A percentile compares a stretch with the other conserved stretches of the same genome.
Conservation (phyloP, 2,797 vertebrate genomes). For the Scomberomorus guttatus region DNA sequence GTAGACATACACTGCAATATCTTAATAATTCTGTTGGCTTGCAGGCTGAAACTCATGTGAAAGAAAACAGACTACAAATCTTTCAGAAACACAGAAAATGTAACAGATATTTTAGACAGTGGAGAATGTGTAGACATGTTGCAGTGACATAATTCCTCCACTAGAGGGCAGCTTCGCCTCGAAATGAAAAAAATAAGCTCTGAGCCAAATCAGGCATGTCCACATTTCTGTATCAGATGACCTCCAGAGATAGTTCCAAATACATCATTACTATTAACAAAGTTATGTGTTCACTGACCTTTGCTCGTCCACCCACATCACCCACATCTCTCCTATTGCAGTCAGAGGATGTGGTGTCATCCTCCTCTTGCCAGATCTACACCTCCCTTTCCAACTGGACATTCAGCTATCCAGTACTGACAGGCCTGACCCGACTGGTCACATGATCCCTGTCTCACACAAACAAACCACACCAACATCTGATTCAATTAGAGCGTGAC, state of each 20-base stretch:
- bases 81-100: neutral
- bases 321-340: neutral
- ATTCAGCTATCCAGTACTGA: neutral
- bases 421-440: constrained; percentile 42
- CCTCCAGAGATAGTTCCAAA: neutral
- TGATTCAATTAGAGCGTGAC: constrained; percentile 58
- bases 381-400: constrained; percentile 20
- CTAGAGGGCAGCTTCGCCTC: constrained; percentile 29
- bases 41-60: neutral
- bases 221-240: constrained; percentile 9
- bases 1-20: no score
- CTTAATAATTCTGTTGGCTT: neutral
- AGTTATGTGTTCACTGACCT: neutral
- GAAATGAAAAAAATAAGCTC: neutral
- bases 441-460: constrained; percentile 46
- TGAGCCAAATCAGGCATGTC: constrained; percentile 1
- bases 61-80: neutral
- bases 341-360: neutral
- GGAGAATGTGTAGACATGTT: neutral
- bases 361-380: constrained; percentile 21
- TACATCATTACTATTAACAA: neutral
- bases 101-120: neutral
- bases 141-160: constrained; percentile 17
- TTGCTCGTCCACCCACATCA: neutral
- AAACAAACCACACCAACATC: constrained; percentile 50